Evolutionary conservation across 1,140 invertebrate genomes (phyloP).

Genomic region (Neocloeon triangulifer): DNA sequence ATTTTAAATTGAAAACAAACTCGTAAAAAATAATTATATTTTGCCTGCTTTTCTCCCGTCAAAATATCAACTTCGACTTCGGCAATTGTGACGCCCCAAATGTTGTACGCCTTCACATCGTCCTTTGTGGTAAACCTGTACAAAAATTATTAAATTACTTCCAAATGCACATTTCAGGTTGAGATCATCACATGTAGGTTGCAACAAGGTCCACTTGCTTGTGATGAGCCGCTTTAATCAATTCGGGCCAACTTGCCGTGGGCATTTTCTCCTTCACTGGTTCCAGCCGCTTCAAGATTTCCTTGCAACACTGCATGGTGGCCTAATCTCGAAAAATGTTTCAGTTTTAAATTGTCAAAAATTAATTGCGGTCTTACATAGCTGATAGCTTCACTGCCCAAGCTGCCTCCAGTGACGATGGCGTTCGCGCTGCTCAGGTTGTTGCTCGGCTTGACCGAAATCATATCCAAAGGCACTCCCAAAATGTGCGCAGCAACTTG

Average conservation of each 20-base stretch:
- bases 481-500: too few relatives aligned
- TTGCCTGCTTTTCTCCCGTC: conserved; percentile 48
- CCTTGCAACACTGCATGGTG: conserved; percentile 41
- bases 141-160: background rate
- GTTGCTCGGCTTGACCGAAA: conserved; percentile 32
- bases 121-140: conserved; percentile 16
- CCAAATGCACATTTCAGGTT: background rate
- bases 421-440: conserved; percentile 37
- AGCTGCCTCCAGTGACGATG: conserved; percentile 40
- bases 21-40: too few relatives aligned
- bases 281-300: conserved; percentile 32
- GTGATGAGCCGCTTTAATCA: conserved; percentile 30
- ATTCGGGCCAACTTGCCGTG: conserved; percentile 36
- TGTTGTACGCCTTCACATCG: conserved; percentile 27
- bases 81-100: conserved; percentile 32
- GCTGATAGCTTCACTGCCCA: conserved; percentile 42
- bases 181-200: conserved; percentile 32
- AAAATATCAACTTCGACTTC: conserved; percentile 57
- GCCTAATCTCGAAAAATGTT: too few relatives aligned
- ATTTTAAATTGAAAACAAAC: too few relatives aligned
- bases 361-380: conserved; percentile 24
- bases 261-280: conserved; percentile 31
- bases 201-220: conserved; percentile 38
- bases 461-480: too few relatives aligned
- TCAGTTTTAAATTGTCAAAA: background rate